Evolutionary conservation across 2,113 vertebrate species (phyloP).

Genomic region (Acanthisitta chloris): DNA sequence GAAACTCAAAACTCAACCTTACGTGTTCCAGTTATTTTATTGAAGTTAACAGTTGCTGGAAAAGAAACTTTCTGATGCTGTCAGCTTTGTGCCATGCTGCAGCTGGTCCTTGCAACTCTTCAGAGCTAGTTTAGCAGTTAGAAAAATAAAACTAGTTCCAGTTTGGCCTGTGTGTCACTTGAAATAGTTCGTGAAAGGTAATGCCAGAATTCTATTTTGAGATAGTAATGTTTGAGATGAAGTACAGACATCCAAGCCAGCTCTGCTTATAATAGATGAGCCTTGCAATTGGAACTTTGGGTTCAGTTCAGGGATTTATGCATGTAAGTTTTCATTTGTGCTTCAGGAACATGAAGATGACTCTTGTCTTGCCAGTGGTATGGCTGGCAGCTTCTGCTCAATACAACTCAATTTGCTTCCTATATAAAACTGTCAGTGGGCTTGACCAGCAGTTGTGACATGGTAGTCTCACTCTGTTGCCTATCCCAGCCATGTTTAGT

Average conservation of each 20-base stretch:
- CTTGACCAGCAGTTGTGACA: background rate
- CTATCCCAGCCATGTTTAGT: background rate
- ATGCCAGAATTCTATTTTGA: conserved; percentile 15
- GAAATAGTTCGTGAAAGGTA: background rate
- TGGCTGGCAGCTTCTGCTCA: background rate
- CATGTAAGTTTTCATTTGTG: background rate
- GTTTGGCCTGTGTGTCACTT: background rate
- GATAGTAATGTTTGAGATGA: background rate
- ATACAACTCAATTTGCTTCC: background rate
- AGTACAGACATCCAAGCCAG: background rate
- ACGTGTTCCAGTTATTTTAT: background rate
- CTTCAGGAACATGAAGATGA: background rate
- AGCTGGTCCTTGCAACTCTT: background rate
- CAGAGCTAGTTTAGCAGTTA: background rate
- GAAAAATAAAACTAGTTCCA: background rate
- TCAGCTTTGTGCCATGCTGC: background rate
- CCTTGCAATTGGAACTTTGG: background rate
- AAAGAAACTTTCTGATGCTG: background rate
- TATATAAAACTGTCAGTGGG: background rate
- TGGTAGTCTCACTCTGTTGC: background rate
- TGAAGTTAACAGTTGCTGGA: background rate
- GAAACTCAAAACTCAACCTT: background rate
- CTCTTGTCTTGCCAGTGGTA: background rate
- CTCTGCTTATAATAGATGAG: background rate
- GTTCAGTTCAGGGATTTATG: background rate